These are phyloP conservation scores for Callospermophilus lateralis DNA, from an alignment of 2,113 vertebrate genomes.

Conservation along the genomic window DNA sequence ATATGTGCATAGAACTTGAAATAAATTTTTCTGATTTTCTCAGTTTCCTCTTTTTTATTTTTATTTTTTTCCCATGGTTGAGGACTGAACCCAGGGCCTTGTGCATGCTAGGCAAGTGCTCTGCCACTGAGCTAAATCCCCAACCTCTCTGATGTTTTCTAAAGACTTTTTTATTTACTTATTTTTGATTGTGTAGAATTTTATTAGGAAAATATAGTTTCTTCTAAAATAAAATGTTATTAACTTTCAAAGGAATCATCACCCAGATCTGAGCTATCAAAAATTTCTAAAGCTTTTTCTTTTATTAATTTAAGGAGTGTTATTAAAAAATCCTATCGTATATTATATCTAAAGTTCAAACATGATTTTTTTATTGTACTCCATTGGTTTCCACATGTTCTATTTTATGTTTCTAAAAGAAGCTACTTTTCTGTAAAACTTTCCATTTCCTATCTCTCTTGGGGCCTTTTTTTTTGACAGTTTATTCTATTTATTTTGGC, in stretches of 20 bases:
- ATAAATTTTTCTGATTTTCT: neutral
- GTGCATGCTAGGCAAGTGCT: no score
- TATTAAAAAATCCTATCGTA: neutral
- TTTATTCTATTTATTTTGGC: neutral
- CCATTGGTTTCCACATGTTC: neutral
- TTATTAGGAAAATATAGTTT: neutral
- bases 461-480: neutral
- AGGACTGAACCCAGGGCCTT: no score
- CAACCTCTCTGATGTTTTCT: neutral
- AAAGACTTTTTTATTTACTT: neutral
- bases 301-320: neutral
- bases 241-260: neutral
- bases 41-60: no score
- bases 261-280: neutral
- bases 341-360: slow-evolving; percentile 7
- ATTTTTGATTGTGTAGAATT: neutral
- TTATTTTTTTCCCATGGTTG: no score
- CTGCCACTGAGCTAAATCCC: no score
- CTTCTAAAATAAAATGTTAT: slow-evolving; percentile 13
- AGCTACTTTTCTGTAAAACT: slow-evolving; percentile 25
- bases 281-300: neutral
- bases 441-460: slow-evolving; percentile 32
- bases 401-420: slow-evolving; percentile 51
- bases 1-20: neutral
- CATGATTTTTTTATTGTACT: neutral